phyloP scores from a whole-genome alignment of 1,140 invertebrate genomes.

The Drosophila rhopaloa region DNA sequence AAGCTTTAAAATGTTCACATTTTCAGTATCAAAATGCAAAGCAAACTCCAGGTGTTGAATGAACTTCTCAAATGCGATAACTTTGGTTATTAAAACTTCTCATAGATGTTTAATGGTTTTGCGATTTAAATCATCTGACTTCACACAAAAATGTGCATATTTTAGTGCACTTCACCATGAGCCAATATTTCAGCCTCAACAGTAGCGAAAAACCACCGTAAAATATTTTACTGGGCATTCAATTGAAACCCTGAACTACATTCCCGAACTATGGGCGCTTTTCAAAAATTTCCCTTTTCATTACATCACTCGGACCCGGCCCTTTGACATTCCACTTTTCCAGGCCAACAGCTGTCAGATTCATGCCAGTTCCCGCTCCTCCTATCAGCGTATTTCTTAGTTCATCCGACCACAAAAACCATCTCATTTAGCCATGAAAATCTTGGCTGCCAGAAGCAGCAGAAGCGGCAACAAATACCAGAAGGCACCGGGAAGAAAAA shows the following conservation, averaged over 20 bases:
- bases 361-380: constrained; percentile 37
- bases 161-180: not conserved
- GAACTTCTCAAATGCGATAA: not conserved
- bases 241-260: constrained; percentile 21
- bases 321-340: constrained; percentile 60
- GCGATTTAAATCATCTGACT: no score
- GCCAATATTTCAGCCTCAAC: not conserved
- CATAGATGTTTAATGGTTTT: no score
- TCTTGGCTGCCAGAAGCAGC: constrained; percentile 59
- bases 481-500: constrained; percentile 13
- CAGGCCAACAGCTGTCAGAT: constrained; percentile 65
- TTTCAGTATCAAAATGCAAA: not conserved
- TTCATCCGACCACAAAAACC: constrained; percentile 73
- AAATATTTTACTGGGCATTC: constrained; percentile 9
- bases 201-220: not conserved
- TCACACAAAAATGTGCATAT: not conserved
- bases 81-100: not conserved
- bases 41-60: not conserved
- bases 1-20: constrained; percentile 1
- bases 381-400: constrained; percentile 59
- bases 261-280: constrained; percentile 23
- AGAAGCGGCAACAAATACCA: constrained; percentile 46
- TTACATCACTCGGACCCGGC: constrained; percentile 41
- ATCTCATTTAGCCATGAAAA: constrained; percentile 81
- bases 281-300: constrained; percentile 57